phyloP scores from a whole-genome alignment of 2,888 invertebrate species.

The Caenorhabditis angaria region DNA sequence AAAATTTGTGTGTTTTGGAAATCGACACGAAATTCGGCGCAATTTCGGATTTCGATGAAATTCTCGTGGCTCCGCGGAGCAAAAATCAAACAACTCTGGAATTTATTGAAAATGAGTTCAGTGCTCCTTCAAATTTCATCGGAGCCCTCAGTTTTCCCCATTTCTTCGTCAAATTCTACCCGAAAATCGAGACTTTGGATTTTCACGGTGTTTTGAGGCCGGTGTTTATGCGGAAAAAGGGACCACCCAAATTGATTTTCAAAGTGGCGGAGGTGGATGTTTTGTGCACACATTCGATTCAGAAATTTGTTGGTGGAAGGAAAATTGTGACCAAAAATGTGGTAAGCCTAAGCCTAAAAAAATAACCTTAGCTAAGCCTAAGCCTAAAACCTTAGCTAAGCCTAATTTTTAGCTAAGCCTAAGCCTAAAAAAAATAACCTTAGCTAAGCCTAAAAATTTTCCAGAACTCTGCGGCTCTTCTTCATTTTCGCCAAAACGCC shows the following conservation, averaged over 20 bases:
- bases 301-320: constrained; percentile 5
- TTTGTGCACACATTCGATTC: constrained; percentile 18
- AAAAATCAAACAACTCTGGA: not conserved
- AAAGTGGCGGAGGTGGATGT: constrained; percentile 11
- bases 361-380: too few relatives aligned
- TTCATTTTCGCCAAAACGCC: constrained; percentile 24
- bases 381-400: not conserved
- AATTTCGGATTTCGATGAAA: constrained; percentile 55
- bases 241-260: constrained; percentile 30
- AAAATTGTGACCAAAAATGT: not conserved
- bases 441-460: not conserved
- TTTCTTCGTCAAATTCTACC: constrained; percentile 22
- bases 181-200: constrained; percentile 17
- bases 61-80: constrained; percentile 18
- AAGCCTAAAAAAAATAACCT: not conserved
- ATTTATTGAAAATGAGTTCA: not conserved
- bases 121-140: not conserved
- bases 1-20: constrained; percentile 53
- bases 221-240: constrained; percentile 17
- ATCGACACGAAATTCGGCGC: constrained; percentile 39
- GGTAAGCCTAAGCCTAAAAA: not conserved
- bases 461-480: constrained; percentile 8
- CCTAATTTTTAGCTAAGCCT: not conserved
- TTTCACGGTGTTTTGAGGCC: constrained; percentile 19
- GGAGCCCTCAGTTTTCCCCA: constrained; percentile 31